Base-by-base conservation (phyloP, 2,888 invertebrate species). In the Agonopterix subpropinquella region DNA sequence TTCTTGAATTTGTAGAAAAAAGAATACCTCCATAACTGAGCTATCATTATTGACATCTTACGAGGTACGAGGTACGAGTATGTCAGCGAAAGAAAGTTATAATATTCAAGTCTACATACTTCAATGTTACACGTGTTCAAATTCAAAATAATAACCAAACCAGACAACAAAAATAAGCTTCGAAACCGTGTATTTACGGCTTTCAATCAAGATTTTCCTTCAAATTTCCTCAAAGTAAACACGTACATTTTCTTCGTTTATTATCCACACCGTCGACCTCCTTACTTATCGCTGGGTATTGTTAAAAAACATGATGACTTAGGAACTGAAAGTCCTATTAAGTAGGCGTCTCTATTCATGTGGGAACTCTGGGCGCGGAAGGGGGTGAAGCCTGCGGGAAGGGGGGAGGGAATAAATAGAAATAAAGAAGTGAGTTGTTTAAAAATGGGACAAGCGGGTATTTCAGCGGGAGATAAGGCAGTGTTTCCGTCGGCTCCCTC, bases 381-480 rank as follows among this genome's bases (percentile, higher is more conserved):
- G 70, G 68, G 67, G 70, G 70, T 51, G 57, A 54, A 61, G 58
- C 55, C 52, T 58, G 58, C 54, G 53, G 57, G 54, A 53, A 58
- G 60, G 64, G 69, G 65, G 65, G 61, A 64, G 56, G 73, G 73
- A 67, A 77, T 80, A 77, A 80, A 80, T 77, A 83, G 80, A 87
- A 87, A 86, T 85, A 88, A 87, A 85, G 82, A 84, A 81, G 80
- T 65, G 86, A 86, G 78, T 88, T 88, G 86, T 88, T 88, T 88
- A 88, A 88, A 88, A 88, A 84, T 81, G 80, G 80, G 79, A 84
- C 82, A 84, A 88, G 85, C 84, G 83, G 81, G 85, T 84, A 83
- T 86, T 82, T 28, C 79, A 65, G 74, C 64, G 70, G 62, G 69
- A 86, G 88, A 88, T 88, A 88, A 88, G 86, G 82, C 82, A 77